Evolutionary conservation across 2,888 invertebrate genomes (phyloP).

Genomic region (Steromphala cineraria): DNA sequence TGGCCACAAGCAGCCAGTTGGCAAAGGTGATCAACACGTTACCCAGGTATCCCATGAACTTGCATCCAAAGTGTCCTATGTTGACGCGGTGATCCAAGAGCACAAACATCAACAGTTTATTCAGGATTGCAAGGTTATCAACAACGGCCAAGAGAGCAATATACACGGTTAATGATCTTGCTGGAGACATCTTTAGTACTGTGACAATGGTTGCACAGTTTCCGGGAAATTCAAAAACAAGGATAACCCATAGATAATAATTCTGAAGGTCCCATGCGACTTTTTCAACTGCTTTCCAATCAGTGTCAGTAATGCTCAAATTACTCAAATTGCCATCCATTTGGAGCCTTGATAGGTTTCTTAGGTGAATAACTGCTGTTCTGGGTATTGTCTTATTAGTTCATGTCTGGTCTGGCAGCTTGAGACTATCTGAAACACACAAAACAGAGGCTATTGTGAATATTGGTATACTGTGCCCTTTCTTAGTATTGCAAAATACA

Average conservation of each 20-base stretch:
- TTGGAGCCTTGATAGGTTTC: too few relatives aligned
- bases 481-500: too few relatives aligned
- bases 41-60: conserved; percentile 24
- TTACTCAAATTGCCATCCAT: too few relatives aligned
- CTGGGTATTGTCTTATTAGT: too few relatives aligned
- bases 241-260: conserved; percentile 37
- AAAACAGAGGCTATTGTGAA: too few relatives aligned
- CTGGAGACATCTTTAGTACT: conserved; percentile 29
- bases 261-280: conserved; percentile 12
- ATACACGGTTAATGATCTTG: conserved; percentile 34
- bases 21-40: conserved; percentile 30
- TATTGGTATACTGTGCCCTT: too few relatives aligned
- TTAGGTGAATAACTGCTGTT: too few relatives aligned
- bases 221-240: conserved; percentile 33
- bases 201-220: conserved; percentile 38
- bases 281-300: neutral
- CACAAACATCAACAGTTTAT: conserved; percentile 32
- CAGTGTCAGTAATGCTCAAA: too few relatives aligned
- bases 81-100: conserved; percentile 23
- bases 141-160: conserved; percentile 36
- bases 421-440: too few relatives aligned
- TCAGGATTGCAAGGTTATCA: conserved; percentile 34
- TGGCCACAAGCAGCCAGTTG: conserved; percentile 41
- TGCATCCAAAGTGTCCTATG: conserved; percentile 31
- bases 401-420: too few relatives aligned